Conservation (phyloP, 2,113 vertebrate species). For the Cryptotis parvus region DNA sequence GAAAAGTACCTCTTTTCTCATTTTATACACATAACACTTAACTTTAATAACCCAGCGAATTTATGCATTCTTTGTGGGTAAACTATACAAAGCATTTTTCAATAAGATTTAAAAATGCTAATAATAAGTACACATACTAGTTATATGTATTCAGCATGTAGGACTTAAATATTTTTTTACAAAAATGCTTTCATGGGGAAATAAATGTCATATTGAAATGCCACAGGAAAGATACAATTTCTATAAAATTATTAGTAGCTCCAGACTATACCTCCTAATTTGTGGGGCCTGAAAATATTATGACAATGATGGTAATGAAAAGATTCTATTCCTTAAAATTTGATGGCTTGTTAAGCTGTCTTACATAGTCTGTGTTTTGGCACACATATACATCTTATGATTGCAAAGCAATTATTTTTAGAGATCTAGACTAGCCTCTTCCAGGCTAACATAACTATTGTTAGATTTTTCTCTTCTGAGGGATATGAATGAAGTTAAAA, state of each 20-base stretch:
- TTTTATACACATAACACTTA: constrained; percentile 28
- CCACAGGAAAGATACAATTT: constrained; percentile 40
- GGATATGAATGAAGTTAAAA: constrained; percentile 48
- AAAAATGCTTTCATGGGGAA: constrained; percentile 59
- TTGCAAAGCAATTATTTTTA: constrained; percentile 46
- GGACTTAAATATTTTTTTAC: constrained; percentile 43
- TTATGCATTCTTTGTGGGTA: constrained; percentile 32
- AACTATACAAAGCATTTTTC: constrained; percentile 57
- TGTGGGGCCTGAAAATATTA: constrained; percentile 48
- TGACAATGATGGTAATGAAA: background rate
- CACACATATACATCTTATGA: constrained; percentile 32
- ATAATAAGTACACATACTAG: constrained; percentile 20
- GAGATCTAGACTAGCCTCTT: background rate
- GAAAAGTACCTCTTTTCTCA: constrained; percentile 43
- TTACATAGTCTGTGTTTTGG: constrained; percentile 46
- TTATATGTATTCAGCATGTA: constrained; percentile 43
- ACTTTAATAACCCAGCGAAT: constrained; percentile 52
- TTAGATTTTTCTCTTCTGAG: constrained; percentile 22
- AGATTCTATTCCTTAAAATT: constrained; percentile 30
- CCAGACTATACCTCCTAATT: constrained; percentile 31
- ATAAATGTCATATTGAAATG: constrained; percentile 58
- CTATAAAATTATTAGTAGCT: constrained; percentile 63
- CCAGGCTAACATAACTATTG: background rate
- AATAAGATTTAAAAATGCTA: constrained; percentile 55
- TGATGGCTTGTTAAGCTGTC: constrained; percentile 33